Evolutionary conservation across 2,113 vertebrate genomes (phyloP), one percentile per base, ranked within the genome.

Genomic region (Notothenia coriiceps): DNA sequence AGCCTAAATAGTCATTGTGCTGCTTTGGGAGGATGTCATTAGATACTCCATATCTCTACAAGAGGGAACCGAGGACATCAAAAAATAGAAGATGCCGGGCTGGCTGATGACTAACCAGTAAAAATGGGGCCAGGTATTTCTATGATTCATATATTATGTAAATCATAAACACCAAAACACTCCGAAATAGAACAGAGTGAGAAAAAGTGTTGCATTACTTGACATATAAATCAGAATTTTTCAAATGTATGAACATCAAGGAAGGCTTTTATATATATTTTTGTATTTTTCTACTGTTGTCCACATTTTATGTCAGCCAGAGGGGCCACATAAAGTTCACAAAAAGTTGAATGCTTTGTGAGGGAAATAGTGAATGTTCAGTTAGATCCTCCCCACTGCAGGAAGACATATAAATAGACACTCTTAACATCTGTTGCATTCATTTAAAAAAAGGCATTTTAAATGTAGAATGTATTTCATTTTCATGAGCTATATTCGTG

Each of bases 11-110:
- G 35, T 64, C 22, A 0, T 5, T 50, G 55, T 33, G 70, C 18
- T 47, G 76, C 33, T 79, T 61, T 63, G 50, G 65, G 50, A 59
- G 54, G 49, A 54, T 46, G 69, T 74, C 74, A 74, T 69, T 74
- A 51, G 74, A 63, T 57, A 54, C 11, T 11, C 4, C 1, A 10
- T 50, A 10, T 75, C 33, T 65, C 15, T 46, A 7, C 7, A 12
- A 14, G 18, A 29, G 29, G 40, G 13, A 69, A 70, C 35, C 35
- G 65, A 64, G 64, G 43, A 55, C 52, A 25, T 40, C 49, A 63
- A 40, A 43, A 69, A 56, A 50, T 51, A 63, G 17, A 74, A 50
- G 29, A 62, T 14, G 62, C 25, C 29, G 54, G 44, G 22, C 57
- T 46, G 17, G 18, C 10, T 70, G 59, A 70, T 52, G 46, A 82